Conservation (phyloP, 1,140 invertebrate species). For the Drosophila rufa region DNA sequence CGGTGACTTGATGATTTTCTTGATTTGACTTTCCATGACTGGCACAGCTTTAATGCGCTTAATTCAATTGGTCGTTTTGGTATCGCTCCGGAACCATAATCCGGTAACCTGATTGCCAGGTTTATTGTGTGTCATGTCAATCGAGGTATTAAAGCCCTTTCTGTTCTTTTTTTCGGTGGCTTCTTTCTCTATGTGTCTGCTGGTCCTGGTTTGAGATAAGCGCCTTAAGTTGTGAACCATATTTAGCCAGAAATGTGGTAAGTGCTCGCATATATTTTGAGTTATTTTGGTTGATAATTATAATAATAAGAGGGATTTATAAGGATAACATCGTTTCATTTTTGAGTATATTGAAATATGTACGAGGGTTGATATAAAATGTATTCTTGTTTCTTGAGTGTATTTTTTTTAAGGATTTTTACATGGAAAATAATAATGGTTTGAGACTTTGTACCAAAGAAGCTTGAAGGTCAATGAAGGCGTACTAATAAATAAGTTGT, state of each 20-base stretch:
- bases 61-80: conserved; percentile 60
- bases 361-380: neutral
- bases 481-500: neutral
- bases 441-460: neutral
- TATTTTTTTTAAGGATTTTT: neutral
- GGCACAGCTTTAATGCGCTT: conserved; percentile 65
- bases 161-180: neutral
- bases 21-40: conserved; percentile 28
- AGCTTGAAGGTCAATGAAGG: neutral
- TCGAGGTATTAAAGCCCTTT: conserved; percentile 47
- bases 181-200: conserved; percentile 6
- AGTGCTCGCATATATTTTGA: neutral
- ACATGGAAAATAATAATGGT: neutral
- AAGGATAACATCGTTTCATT: neutral
- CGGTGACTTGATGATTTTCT: conserved; percentile 11
- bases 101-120: conserved; percentile 62
- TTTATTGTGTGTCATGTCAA: conserved; percentile 66
- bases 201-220: conserved; percentile 20
- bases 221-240: conserved; percentile 22
- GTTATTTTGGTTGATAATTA: neutral
- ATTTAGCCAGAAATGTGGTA: conserved; percentile 7
- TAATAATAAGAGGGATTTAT: neutral
- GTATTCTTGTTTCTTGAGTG: neutral
- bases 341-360: too few relatives aligned
- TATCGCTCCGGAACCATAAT: conserved; percentile 50